These are phyloP conservation scores for Drosophila ficusphila DNA, from an alignment of 1,140 invertebrate species.

Conservation along the genomic window DNA sequence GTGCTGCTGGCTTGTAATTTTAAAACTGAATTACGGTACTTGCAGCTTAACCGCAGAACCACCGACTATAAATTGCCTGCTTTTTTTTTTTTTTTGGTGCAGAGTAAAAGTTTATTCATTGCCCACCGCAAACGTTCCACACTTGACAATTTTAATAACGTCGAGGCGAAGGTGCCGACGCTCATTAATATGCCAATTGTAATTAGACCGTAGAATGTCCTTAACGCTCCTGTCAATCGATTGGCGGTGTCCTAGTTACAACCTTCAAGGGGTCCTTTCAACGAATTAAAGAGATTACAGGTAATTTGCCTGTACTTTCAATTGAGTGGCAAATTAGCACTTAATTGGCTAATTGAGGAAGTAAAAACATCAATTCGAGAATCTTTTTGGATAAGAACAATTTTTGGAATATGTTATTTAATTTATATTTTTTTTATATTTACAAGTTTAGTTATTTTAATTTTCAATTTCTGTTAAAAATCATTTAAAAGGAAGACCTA, in stretches of 20 bases:
- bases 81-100: background rate
- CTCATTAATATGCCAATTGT: slow-evolving; percentile 32
- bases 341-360: background rate
- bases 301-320: background rate
- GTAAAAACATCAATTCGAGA: background rate
- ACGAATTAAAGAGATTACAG: background rate
- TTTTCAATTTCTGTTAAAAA: too few species aligned
- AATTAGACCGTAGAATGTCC: slow-evolving; percentile 21
- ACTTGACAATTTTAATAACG: background rate
- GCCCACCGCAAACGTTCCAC: background rate
- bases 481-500: too few species aligned
- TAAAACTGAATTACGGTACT: slow-evolving; percentile 29
- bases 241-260: background rate
- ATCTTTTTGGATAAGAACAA: too few species aligned
- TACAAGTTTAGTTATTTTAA: too few species aligned
- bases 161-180: slow-evolving; percentile 1
- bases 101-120: background rate
- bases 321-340: background rate
- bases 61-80: slow-evolving; percentile 19
- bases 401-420: too few species aligned
- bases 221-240: slow-evolving; percentile 26
- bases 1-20: slow-evolving; percentile 12
- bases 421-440: too few species aligned
- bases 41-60: slow-evolving; percentile 36
- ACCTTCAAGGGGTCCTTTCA: slow-evolving; percentile 4